Base-by-base conservation (phyloP, 2,888 invertebrate species). In the Tortrix viridana region DNA sequence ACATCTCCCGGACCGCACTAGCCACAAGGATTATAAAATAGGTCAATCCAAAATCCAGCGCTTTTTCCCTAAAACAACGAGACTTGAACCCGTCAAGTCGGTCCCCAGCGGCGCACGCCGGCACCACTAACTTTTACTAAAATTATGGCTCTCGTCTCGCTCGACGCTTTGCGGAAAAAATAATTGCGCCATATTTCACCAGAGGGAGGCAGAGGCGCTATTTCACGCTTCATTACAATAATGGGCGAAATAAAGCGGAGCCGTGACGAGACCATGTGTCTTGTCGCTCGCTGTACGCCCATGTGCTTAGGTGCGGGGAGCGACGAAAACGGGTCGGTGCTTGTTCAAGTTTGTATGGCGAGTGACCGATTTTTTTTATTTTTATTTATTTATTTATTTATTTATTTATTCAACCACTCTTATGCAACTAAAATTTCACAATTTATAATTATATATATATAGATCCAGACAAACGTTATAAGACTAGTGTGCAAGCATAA, bases 131-230 rank as follows among this genome's bases (percentile, higher is more conserved):
- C 62, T 63, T 63, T 63, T 57, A 63, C 52, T 52, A 41, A 47
- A 63, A 63, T 52, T 26, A 50, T 57, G 46, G 57, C 37, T 49
- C 57, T 63, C 62, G 62, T 57, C 62, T 52, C 48, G 53, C 18
- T 19, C 47, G 46, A 47, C 50, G 56, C 56, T 37, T 32, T 61
- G 56, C 57, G 62, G 57, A 63, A 63, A 63, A 63, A 63, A 63
- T 63, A 63, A 63, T 63, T 63, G 62, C 57, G 57, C 62, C 62
- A 63, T 63, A 53, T 63, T 63, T 63, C 57, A 63, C 56, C 5
- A 43, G 23, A 43, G 38, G 38, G 56, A 23, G 56, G 56, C 37
- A 47, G 20, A 32, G 48, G 41, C 22, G 49, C 61, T 62, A 37
- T 61, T 61, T 32, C 55, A 62, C 62, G 57, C 38, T 57, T 63